Conservation (phyloP, 2,797 vertebrate genomes). For the Poecilia gillii region DNA sequence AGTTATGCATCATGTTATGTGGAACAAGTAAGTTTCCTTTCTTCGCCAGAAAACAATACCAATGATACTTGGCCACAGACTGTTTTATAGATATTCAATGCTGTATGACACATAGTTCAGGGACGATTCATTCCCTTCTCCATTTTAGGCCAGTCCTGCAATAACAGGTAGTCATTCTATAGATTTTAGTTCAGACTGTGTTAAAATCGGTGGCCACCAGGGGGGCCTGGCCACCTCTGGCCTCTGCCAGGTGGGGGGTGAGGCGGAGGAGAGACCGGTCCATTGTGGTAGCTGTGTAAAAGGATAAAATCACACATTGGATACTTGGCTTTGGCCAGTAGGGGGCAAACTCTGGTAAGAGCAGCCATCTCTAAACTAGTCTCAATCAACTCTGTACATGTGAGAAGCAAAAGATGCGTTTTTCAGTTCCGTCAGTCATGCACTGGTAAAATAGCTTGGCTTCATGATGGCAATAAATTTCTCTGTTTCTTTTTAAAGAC, state of each 20-base stretch:
- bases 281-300: slow-evolving; percentile 89
- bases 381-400: slow-evolving; percentile 25
- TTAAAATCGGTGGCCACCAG: slow-evolving; percentile 86
- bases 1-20: slow-evolving; percentile 41
- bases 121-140: slow-evolving; percentile 44
- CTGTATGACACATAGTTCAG: slow-evolving; percentile 50
- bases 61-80: slow-evolving; percentile 66
- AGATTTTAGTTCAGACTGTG: slow-evolving; percentile 75
- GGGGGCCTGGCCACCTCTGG: slow-evolving; percentile 86
- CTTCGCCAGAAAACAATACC: slow-evolving; percentile 58
- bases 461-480: slow-evolving; percentile 25
- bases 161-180: slow-evolving; percentile 51
- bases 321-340: slow-evolving; percentile 74
- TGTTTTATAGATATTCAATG: slow-evolving; percentile 45
- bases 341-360: slow-evolving; percentile 71
- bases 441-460: slow-evolving; percentile 53
- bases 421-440: slow-evolving; percentile 49
- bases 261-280: slow-evolving; percentile 83
- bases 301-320: slow-evolving; percentile 86
- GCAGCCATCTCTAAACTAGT: slow-evolving; percentile 44
- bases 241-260: slow-evolving; percentile 84
- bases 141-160: slow-evolving; percentile 55
- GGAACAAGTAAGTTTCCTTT: slow-evolving; percentile 54
- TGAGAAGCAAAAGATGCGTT: slow-evolving; percentile 35
- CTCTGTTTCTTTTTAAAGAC: slow-evolving; percentile 12